Base-by-base conservation (phyloP, 2,113 vertebrate species). In the Coracopsis vasa region DNA sequence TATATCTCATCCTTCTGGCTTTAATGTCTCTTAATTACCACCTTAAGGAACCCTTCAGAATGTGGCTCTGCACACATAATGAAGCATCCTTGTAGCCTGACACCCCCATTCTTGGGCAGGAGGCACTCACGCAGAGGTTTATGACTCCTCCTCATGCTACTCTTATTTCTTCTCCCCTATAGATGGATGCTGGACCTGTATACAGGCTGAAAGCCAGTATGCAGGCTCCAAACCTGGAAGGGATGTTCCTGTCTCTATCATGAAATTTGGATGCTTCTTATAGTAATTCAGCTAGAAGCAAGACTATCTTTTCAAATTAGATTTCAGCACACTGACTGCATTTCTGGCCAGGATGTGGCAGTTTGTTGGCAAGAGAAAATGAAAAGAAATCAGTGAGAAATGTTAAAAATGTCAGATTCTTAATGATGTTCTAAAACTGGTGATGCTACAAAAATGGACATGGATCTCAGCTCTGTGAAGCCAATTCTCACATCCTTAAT, bases 201-300 rank as follows among this genome's bases (percentile, higher is more conserved):
- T 3, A 27, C 54, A 83, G 54, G 21, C 83, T 93, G 54, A 56
- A 83, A 80, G 58, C 42, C 60, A 74, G 28, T 44, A 42, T 3
- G 23, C 67, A 83, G 50, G 27, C 83, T 93, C 65, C 18, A 35
- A 33, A 74, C 65, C 72, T 92, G 33, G 58, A 87, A 92, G 84
- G 81, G 66, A 85, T 42, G 16, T 94, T 87, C 37, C 78, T 81
- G 70, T 81, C 58, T 77, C 61, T 84, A 66, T 87, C 51, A 45
- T 91, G 84, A 90, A 88, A 94, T 92, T 53, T 77, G 71, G 62
- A 83, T 96, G 37, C 66, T 94, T 50, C 77, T 88, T 91, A 42
- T 23, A 90, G 73, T 87, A 93, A 91, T 92, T 90, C 94, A 94
- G 79, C 91, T 96, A 91, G 92, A 94, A 93, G 92, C 85, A 93